Conservation (phyloP, 1,140 invertebrate species). For the Drosophila tani region DNA sequence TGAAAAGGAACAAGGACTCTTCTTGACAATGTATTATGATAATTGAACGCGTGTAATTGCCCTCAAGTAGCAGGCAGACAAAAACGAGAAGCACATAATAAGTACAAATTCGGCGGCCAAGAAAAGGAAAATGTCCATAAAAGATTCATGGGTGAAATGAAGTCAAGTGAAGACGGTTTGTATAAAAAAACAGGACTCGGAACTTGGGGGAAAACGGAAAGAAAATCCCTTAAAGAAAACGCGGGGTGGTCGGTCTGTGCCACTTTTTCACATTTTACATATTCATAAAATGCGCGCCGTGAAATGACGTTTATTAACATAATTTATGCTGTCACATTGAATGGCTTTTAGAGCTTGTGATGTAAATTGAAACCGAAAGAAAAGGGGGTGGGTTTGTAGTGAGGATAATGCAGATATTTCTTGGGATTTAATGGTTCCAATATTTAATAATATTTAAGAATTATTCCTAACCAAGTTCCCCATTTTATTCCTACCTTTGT, state of each 20-base stretch:
- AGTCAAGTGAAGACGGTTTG: conserved; percentile 76
- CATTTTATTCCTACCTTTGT: too few relatives aligned
- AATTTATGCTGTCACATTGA: conserved; percentile 84
- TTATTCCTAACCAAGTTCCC: too few relatives aligned
- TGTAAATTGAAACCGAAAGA: conserved; percentile 68
- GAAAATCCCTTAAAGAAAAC: conserved; percentile 5
- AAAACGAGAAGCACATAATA: conserved; percentile 43
- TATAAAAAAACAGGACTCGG: conserved; percentile 52
- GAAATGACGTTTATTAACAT: conserved; percentile 83
- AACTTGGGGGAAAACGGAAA: background rate
- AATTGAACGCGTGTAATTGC: conserved; percentile 84
- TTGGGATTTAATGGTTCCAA: background rate
- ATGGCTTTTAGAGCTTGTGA: conserved; percentile 68
- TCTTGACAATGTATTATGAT: conserved; percentile 82
- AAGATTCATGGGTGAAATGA: conserved; percentile 71
- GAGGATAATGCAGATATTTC: background rate
- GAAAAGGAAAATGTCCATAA: conserved; percentile 55
- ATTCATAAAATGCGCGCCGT: conserved; percentile 79
- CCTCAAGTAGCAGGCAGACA: conserved; percentile 61
- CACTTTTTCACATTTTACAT: conserved; percentile 56
- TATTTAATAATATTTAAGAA: background rate
- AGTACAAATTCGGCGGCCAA: conserved; percentile 36
- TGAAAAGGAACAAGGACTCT: conserved; percentile 69
- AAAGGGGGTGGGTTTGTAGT: background rate
- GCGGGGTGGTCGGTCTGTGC: conserved; percentile 18